Base-by-base conservation (phyloP, 2,797 vertebrate species). In the Ispidina lecontei region DNA sequence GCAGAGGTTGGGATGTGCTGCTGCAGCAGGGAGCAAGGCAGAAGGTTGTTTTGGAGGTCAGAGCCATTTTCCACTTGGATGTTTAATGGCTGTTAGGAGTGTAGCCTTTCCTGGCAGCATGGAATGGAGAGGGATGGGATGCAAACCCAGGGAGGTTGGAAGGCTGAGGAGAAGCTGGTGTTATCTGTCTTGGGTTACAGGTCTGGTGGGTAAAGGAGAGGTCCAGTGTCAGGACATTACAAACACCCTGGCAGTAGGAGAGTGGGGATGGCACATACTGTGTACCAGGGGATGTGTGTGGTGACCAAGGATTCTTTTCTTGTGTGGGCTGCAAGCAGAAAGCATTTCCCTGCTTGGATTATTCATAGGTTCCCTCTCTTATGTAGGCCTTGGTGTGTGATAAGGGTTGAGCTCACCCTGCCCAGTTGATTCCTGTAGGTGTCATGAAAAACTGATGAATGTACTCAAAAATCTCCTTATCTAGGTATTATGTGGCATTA, bases 311-410 rank as follows among this genome's bases (percentile, higher is more conserved):
- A 52, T 75, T 72, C 55, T 29, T 87, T 76, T 81, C 43, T 47
- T 63, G 29, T 67, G 83, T 86, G 74, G 80, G 67, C 16, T 94
- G 71, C 51, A 88, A 51, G 63, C 54, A 72, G 71, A 76, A 84
- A 59, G 55, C 51, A 91, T 84, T 77, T 87, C 12, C 20, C 20
- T 86, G 55, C 63, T 31, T 93, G 90, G 73, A 85, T 67, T 95
- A 91, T 91, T 86, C 83, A 64, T 59, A 47, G 63, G 51, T 84
- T 92, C 87, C 56, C 71, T 89, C 56, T 73, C 47, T 84, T 84
- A 72, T 11, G 55, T 87, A 55, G 91, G 78, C 56, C 92, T 74
- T 76, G 62, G 75, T 58, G 76, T 92, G 67, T 81, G 80, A 26
- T 81, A 78, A 59, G 71, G 88, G 47, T 88, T 90, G 59, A 80